A percentile compares a stretch with the other conserved stretches of the same genome.
Conservation (phyloP, 1,140 invertebrate species). For the Phymastichus coffea region DNA sequence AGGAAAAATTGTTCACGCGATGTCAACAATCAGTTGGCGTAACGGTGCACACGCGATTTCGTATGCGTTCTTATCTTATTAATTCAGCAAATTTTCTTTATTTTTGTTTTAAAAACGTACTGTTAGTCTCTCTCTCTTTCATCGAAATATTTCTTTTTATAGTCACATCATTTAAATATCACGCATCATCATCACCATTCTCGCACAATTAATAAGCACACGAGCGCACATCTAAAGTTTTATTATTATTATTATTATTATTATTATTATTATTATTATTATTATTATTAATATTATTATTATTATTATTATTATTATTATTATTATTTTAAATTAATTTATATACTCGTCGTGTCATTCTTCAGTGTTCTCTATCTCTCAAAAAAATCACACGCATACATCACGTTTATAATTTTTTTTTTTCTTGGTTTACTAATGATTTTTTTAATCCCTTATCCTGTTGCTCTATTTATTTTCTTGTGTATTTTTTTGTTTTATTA, state of each 20-base stretch:
- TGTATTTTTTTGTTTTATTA: not conserved
- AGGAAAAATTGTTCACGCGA: constrained; percentile 52
- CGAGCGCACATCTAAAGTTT: no score
- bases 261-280: no score
- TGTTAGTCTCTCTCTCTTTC: constrained; percentile 41
- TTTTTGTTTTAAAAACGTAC: constrained; percentile 45
- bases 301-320: no score
- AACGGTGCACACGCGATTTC: constrained; percentile 37
- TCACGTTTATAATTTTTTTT: constrained; percentile 16
- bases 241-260: no score
- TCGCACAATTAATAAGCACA: no score
- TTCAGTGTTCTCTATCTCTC: no score
- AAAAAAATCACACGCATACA: constrained; percentile 20
- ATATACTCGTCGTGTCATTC: no score
- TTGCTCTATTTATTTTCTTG: not conserved
- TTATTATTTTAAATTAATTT: no score
- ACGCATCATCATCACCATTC: no score
- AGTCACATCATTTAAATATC: no score
- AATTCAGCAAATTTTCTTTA: constrained; percentile 30
- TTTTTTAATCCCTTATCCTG: constrained; percentile 5
- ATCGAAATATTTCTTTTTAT: no score
- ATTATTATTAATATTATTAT: no score
- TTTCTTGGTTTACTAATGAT: constrained; percentile 21
- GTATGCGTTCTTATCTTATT: constrained; percentile 31
- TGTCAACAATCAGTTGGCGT: constrained; percentile 54